phyloP scores from a whole-genome alignment of 2,797 vertebrate genomes.

The Gastrophryne carolinensis region DNA sequence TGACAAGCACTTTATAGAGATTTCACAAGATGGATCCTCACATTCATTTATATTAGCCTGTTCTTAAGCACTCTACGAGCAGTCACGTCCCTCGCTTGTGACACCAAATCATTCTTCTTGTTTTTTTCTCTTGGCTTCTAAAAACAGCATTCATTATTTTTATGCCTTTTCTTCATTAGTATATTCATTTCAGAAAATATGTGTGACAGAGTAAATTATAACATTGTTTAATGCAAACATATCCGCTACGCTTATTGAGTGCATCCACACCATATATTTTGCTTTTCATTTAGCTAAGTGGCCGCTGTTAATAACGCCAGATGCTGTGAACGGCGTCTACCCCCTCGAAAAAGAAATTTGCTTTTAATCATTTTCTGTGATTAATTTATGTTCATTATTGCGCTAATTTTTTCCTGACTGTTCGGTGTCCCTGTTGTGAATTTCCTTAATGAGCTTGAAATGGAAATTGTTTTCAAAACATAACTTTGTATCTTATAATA shows the following conservation, averaged over 20 bases:
- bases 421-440: slow-evolving; percentile 44
- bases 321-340: slow-evolving; percentile 49
- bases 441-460: slow-evolving; percentile 46
- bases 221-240: slow-evolving; percentile 52
- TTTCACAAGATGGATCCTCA: neutral
- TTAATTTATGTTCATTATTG: slow-evolving; percentile 49
- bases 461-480: slow-evolving; percentile 44
- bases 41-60: neutral
- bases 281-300: slow-evolving; percentile 53
- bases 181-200: slow-evolving; percentile 53
- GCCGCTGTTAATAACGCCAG: slow-evolving; percentile 46
- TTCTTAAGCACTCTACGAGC: neutral
- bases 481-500: slow-evolving; percentile 40
- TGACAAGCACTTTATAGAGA: neutral
- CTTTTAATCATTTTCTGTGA: slow-evolving; percentile 51
- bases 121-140: slow-evolving; percentile 22
- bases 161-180: slow-evolving; percentile 52
- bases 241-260: slow-evolving; percentile 47
- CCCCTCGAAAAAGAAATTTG: slow-evolving; percentile 43
- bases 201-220: slow-evolving; percentile 53
- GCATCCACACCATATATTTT: slow-evolving; percentile 52
- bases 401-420: slow-evolving; percentile 35
- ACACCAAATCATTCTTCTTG: slow-evolving; percentile 32
- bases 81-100: neutral
- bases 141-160: slow-evolving; percentile 47